A percentile compares a stretch with the other conserved stretches of the same genome.
These are phyloP conservation scores for Prietella phreatophila DNA, from an alignment of 2,113 vertebrate genomes.

Conservation along the genomic window DNA sequence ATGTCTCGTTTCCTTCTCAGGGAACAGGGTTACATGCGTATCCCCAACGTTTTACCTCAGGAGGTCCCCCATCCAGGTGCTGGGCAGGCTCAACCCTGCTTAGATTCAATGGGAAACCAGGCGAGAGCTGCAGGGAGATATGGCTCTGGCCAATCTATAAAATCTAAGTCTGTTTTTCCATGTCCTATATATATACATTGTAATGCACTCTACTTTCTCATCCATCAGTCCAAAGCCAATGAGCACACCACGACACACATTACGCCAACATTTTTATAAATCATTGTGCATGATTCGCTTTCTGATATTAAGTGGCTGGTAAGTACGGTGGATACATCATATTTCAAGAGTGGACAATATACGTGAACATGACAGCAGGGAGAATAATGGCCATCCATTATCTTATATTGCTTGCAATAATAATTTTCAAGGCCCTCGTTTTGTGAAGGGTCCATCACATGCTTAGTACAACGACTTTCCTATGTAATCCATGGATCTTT, in stretches of 20 bases:
- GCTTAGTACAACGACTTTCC: constrained; percentile 51
- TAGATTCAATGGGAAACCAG: too few relatives aligned
- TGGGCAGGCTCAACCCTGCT: too few relatives aligned
- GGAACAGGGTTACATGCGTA: too few relatives aligned
- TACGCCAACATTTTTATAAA: constrained; percentile 56
- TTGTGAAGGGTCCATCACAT: constrained; percentile 56
- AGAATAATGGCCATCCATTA: constrained; percentile 61
- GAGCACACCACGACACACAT: constrained; percentile 50
- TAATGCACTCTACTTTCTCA: constrained; percentile 16
- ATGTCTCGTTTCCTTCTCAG: too few relatives aligned
- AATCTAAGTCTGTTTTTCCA: not conserved
- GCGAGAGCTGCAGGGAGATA: too few relatives aligned
- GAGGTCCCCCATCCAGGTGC: too few relatives aligned
- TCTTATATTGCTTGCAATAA: constrained; percentile 61
- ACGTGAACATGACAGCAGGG: constrained; percentile 54
- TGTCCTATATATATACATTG: not conserved
- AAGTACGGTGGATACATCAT: constrained; percentile 56
- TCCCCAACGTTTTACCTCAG: too few relatives aligned
- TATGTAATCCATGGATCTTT: constrained; percentile 58
- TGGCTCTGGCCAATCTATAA: not conserved
- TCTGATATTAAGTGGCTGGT: constrained; percentile 60
- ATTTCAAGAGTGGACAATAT: constrained; percentile 57
- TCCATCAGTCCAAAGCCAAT: constrained; percentile 54
- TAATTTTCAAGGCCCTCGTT: constrained; percentile 58
- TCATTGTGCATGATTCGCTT: constrained; percentile 50